Percentiles rank a stretch among this genome's conserved stretches.
These are phyloP conservation scores for Strongylocentrotus purpuratus DNA, from an alignment of 35 echinoderm and acorn worm genomes.

Conservation along the genomic window DNA sequence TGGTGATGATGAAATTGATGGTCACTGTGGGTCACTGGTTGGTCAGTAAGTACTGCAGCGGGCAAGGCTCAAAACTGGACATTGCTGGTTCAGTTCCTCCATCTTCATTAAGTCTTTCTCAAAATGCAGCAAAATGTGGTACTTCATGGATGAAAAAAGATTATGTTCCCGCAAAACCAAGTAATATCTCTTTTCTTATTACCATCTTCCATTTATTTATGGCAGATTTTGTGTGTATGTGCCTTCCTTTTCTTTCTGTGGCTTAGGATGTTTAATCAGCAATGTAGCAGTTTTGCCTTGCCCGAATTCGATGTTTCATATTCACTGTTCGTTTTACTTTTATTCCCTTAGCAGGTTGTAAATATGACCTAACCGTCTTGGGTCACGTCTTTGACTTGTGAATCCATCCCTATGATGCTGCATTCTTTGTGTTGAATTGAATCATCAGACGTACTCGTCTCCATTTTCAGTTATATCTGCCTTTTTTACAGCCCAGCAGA, in stretches of 20 bases:
- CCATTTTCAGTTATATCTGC: not conserved
- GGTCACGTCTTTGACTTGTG: not conserved
- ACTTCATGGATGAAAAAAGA: not conserved
- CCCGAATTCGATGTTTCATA: not conserved
- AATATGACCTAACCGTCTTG: not conserved
- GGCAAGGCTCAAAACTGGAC: not conserved
- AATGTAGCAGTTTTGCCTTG: not conserved
- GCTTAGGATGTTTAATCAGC: not conserved
- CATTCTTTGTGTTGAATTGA: not conserved
- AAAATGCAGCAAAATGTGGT: not conserved
- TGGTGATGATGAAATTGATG: not conserved
- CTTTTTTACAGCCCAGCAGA: not conserved
- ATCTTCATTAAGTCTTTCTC: not conserved
- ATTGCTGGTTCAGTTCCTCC: not conserved
- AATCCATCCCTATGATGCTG: not conserved
- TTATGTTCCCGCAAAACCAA: not conserved
- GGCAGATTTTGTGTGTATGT: too few relatives aligned
- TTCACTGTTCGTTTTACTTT: not conserved
- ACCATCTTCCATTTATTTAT: not conserved
- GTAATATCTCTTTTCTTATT: not conserved
- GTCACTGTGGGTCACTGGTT: not conserved
- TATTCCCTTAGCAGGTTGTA: not conserved
- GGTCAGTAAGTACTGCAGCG: constrained; percentile 36
- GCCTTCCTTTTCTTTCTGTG: not conserved
- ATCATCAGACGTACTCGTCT: not conserved